Base-by-base conservation (phyloP, 2,888 invertebrate species). In the Deilephila porcellus region DNA sequence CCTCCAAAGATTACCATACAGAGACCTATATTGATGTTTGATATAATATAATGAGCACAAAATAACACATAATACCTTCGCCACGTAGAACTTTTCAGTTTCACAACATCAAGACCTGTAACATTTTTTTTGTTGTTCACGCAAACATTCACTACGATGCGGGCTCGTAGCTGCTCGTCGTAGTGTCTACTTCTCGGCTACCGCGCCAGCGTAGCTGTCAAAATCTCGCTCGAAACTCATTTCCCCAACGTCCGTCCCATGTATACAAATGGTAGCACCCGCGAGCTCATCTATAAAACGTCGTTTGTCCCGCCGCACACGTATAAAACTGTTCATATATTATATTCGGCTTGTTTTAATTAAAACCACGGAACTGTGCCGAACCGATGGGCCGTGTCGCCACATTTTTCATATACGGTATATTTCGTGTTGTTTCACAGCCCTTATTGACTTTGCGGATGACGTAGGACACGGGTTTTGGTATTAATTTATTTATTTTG, bases 331-430 rank as follows among this genome's bases (percentile, higher is more conserved):
- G 83, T 85, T 81, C 87, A 84, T 88, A 89, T 88, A 90, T 89
- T 88, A 89, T 89, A 90, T 90, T 88, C 83, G 86, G 87, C 88
- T 85, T 88, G 89, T 86, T 89, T 87, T 91, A 91, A 91, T 91
- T 91, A 91, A 91, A 91, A 86, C 78, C 80, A 82, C 80, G 81
- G 82, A 85, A 81, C 81, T 81, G 81, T 29, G 59, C 72, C 79
- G 81, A 85, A 85, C 84, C 82, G 77, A 74, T 81, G 83, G 82
- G 84, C 87, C 84, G 76, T 80, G 83, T 81, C 78, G 79, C 78
- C 81, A 79, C 80, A 85, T 82, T 86, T 89, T 86, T 86, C 88
- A 87, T 86, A 88, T 86, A 82, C 52, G 67, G 25, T 82, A 85
- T 83, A 90, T 89, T 90, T 85, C 60, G 71, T 37, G 60, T 71